Base-by-base conservation (phyloP, 2,113 vertebrate genomes). In the Paracanthobrama guichenoti region DNA sequence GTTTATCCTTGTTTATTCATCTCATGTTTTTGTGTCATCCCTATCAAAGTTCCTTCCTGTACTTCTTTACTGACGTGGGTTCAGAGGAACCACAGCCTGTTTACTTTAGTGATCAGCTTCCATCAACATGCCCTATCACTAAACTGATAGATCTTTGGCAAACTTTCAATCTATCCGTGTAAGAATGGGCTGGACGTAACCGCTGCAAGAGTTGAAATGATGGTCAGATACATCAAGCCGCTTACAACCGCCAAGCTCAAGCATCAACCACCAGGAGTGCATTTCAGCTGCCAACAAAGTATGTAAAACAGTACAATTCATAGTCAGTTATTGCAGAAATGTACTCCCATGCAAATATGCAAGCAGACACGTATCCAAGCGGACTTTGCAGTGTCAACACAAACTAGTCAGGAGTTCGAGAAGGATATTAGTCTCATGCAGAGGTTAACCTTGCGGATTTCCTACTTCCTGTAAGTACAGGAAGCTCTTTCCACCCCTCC, bases 391-490 rank as follows among this genome's bases (percentile, higher is more conserved):
- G n/a, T 10, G 22, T 18, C 28, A 22, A 53, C 42, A 53, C 10
- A 53, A 74, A 75, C 44, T 31, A 39, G 6, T 39, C 35, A 60
- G 55, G 55, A 50, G 16, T 18, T 8, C 1, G 10, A 66, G 28
- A 66, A 66, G 24, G 42, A 35, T 60, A 26, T 26, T 10, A 14
- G 86, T 86, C 88, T 82, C 87, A 71, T 55, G 26, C 10, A 1
- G 62, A 66, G 88, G 62, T 14, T 20, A 55, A 57, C 9, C 18
- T 44, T 86, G 78, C 88, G 92, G 93, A 94, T 89, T 92, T 93
- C 93, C 93, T 94, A 89, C 86, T 87, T 90, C 79, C 79, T 88
- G 83, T 81, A 46, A 80, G 72, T 81, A 89, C 88, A 92, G 92
- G 92, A 93, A 91, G 86, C 44, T 84, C 84, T 62, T 39, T 84